Conservation (phyloP, 2,113 vertebrate genomes). For the Lepus americanus region DNA sequence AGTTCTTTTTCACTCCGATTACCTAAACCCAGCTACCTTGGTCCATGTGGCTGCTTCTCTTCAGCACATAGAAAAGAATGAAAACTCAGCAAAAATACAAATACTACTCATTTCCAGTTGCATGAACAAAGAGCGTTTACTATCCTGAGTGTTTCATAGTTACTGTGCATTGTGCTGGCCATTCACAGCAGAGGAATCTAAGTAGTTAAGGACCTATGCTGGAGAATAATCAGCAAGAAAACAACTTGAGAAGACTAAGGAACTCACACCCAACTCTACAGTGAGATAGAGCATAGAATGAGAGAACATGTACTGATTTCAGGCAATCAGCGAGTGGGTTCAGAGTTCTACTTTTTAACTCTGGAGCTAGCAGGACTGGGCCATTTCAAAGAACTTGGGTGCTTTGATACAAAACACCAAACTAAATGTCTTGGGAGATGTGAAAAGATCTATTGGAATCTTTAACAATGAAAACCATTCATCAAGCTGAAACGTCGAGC, state of each 20-base stretch:
- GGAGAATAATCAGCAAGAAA: neutral
- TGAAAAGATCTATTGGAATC: neutral
- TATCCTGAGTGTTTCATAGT: neutral
- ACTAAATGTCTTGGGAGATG: neutral
- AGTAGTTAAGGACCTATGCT: neutral
- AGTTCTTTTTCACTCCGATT: neutral
- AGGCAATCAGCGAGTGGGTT: neutral
- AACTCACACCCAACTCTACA: neutral
- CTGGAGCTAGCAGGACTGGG: neutral
- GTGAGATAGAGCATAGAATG: neutral
- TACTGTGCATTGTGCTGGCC: neutral
- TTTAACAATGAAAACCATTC: neutral
- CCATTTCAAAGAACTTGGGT: slow-evolving; percentile 26
- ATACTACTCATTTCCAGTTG: neutral
- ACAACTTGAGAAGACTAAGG: neutral
- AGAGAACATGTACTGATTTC: neutral
- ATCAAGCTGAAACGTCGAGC: neutral
- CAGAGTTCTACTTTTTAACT: neutral
- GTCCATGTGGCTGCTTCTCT: neutral
- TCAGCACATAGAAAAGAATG: neutral
- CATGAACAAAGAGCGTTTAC: neutral
- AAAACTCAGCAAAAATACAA: neutral
- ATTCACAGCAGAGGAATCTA: neutral
- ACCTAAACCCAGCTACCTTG: neutral
- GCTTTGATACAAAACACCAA: slow-evolving; percentile 10